Percentiles rank a stretch among this genome's conserved stretches.
phyloP scores from a whole-genome alignment of 1,140 invertebrate genomes.

The Drosophila novamexicana region DNA sequence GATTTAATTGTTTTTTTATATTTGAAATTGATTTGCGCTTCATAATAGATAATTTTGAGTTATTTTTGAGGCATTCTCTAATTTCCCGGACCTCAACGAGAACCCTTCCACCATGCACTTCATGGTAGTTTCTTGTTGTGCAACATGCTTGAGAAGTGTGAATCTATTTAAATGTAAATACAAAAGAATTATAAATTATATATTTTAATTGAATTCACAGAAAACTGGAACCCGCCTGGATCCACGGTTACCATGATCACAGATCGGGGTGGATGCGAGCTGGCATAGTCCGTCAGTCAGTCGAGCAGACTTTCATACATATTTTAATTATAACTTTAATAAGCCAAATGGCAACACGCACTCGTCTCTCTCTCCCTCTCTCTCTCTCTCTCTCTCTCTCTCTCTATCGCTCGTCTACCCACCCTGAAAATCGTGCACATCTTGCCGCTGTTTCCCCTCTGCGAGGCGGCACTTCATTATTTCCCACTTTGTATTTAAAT shows the following conservation, averaged over 20 bases:
- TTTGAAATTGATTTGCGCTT: neutral
- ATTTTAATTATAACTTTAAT: slow-evolving; percentile 83
- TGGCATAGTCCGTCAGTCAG: neutral
- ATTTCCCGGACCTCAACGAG: too few relatives aligned
- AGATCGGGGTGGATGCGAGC: slow-evolving; percentile 11
- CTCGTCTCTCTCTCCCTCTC: neutral
- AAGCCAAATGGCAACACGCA: slow-evolving; percentile 70
- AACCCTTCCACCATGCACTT: slow-evolving; percentile 19
- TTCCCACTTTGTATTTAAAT: slow-evolving; percentile 82
- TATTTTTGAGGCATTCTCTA: too few relatives aligned
- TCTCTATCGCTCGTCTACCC: slow-evolving; percentile 27
- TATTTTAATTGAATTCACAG: slow-evolving; percentile 76
- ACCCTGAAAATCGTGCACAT: slow-evolving; percentile 51
- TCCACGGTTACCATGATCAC: neutral
- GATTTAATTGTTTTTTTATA: neutral
- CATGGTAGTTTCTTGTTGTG: slow-evolving; percentile 10
- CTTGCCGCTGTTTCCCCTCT: slow-evolving; percentile 29
- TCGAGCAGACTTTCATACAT: slow-evolving; percentile 39
- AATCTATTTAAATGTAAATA: slow-evolving; percentile 77
- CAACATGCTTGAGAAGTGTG: slow-evolving; percentile 52
- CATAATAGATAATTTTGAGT: too few relatives aligned
- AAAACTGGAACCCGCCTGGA: slow-evolving; percentile 38
- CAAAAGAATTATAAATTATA: slow-evolving; percentile 56
- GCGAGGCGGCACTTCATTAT: slow-evolving; percentile 71
- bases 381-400: too few relatives aligned